Evolutionary conservation across 2,113 vertebrate genomes (phyloP).

Genomic region (Cottus gobio): DNA sequence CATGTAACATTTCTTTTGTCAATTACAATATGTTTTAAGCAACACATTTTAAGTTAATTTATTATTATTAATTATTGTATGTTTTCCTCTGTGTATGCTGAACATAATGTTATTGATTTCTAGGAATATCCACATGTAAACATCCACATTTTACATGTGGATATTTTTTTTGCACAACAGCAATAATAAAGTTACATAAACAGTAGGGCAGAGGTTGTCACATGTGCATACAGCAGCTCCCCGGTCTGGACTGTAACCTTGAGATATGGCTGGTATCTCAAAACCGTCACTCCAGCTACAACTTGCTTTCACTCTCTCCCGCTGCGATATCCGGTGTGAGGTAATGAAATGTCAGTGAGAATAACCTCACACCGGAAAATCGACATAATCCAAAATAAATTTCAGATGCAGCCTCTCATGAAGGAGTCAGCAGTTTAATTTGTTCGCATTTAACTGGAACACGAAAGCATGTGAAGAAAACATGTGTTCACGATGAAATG

Average conservation of each 20-base stretch:
- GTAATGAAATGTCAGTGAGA: slow-evolving; percentile 29
- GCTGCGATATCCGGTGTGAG: background rate
- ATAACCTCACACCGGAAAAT: slow-evolving; percentile 14
- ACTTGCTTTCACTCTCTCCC: background rate
- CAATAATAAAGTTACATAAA: background rate
- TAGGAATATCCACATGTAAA: background rate
- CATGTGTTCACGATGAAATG: slow-evolving; percentile 13
- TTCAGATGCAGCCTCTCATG: slow-evolving; percentile 24
- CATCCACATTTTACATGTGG: background rate
- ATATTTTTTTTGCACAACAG: too few relatives aligned
- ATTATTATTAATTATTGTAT: background rate
- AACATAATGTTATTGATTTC: background rate
- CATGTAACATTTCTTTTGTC: background rate
- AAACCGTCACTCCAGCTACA: background rate
- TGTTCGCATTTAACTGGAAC: slow-evolving; percentile 11
- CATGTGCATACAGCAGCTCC: background rate
- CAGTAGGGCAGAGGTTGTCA: background rate
- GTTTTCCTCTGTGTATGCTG: background rate
- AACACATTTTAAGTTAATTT: background rate
- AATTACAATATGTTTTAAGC: background rate
- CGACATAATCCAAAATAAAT: slow-evolving; percentile 3
- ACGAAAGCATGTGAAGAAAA: slow-evolving; percentile 14
- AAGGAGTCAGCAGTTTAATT: slow-evolving; percentile 21
- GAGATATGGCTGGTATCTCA: slow-evolving; percentile 12
- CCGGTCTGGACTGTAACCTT: background rate